These are phyloP conservation scores for Sarotherodon lohbergeri DNA, from an alignment of 2,113 vertebrate species.

Conservation along the genomic window DNA sequence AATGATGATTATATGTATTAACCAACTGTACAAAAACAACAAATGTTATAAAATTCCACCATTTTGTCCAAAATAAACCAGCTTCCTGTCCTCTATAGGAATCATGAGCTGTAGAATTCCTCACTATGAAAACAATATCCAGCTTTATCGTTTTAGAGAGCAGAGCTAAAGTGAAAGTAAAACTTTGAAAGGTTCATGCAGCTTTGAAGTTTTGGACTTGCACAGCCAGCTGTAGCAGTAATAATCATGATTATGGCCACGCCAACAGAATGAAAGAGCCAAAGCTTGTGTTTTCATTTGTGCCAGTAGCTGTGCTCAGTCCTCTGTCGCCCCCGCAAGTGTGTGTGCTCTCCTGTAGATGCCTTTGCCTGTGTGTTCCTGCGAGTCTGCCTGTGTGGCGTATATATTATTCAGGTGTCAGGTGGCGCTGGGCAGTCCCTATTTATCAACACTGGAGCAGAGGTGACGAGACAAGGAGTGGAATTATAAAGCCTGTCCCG, in stretches of 20 bases:
- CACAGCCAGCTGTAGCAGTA: neutral
- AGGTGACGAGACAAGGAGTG: conserved; percentile 16
- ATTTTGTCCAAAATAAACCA: neutral
- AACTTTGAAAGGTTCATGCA: neutral
- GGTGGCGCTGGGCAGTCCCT: neutral
- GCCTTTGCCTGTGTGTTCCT: neutral
- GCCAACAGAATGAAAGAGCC: neutral
- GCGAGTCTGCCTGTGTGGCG: neutral
- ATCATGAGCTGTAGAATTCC: neutral
- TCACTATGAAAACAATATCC: neutral
- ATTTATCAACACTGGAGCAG: conserved; percentile 16
- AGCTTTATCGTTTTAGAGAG: neutral
- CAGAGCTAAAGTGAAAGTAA: neutral
- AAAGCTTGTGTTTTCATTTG: neutral
- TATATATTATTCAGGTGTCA: conserved; percentile 32
- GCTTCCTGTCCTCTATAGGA: neutral
- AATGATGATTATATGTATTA: neutral
- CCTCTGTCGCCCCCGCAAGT: neutral
- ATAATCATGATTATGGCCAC: neutral
- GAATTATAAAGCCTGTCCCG: conserved; percentile 5
- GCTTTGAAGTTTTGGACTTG: neutral
- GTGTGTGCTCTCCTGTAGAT: neutral
- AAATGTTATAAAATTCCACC: neutral
- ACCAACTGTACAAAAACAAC: neutral
- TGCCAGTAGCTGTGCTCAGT: neutral